Base-by-base conservation (phyloP, 2,888 invertebrate genomes). In the Platerodrilus igneus region DNA sequence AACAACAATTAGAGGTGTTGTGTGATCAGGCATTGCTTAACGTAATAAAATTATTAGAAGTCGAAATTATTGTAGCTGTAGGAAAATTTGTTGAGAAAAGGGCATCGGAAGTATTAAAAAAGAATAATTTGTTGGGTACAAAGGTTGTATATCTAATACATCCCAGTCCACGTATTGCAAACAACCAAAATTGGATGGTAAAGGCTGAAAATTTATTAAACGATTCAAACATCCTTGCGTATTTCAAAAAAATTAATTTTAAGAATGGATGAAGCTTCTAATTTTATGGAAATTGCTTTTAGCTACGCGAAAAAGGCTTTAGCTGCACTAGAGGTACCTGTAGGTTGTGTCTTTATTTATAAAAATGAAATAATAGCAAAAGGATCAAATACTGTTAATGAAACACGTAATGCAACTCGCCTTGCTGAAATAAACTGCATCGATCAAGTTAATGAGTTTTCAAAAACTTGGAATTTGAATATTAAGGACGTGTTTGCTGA, bases 351-450 rank as follows among this genome's bases (percentile, higher is more conserved):
- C 29, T 88, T 99, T 62, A 79, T 90, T 10, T 77, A 79, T 55
- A 68, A 79, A 31, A 73, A 77, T 45, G 62, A 77, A 57, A 76
- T 90, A 22, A 72, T 95, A 46, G 93, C 91, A 1, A 74, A 78
- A 44, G 93, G 93, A 15, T 77, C 86, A 47, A 97, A 97, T 68
- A 79, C 81, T 53, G 94, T 94, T 0, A 97, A 96, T 65, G 80
- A 84, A 58, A 91, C 93, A 0, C 83, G 80, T 54, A 97, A 97
- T 69, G 94, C 97, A 7, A 96, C 96, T 5, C 75, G 94, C 45
- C 99, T 99, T 69, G 97, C 89, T 1, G 99, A 99, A 75, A 81
- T 99, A 46, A 87, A 93, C 55, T 96, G 96, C 58, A 84, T 97
- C 34, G 94, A 96, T 66, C 70, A 78, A 59, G 78, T 87, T 9